Evolutionary conservation across 2,113 vertebrate genomes (phyloP), one percentile per base, ranked within the genome.

Genomic region (Ornithorhynchus anatinus): DNA sequence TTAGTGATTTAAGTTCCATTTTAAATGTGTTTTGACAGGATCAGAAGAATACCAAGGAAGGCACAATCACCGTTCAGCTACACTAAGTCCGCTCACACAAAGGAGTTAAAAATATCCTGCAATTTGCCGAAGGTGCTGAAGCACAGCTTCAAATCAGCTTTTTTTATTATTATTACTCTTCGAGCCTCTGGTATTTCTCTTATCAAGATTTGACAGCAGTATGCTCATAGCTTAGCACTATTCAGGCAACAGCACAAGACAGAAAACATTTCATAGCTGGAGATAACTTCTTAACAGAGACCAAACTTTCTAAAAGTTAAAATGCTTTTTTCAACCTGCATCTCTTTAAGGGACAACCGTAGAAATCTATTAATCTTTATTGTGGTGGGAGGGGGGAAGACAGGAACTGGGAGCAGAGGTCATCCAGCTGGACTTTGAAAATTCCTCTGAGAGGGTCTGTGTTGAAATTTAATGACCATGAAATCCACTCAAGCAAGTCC

Each of bases 91-190:
- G 31, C 59, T 61, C 69, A 76, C 73, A 50, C 43, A 38, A 0
- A 58, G 23, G 22, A 43, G 59, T 52, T 82, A 33, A 72, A 89
- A 82, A 82, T 50, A 79, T 5, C 35, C 54, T 61, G 12, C 65
- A 36, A 81, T 84, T 80, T 84, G 50, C 72, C 53, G 51, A 22
- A 45, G 47, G 51, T 40, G 47, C 16, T n/a, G 19, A 72, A 69
- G 57, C 38, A 44, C 5, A 70, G 19, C 36, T 82, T 62, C 76
- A 16, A 69, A 60, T 52, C 50, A n/a, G 38, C 51, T 59, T 53
- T 67, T 75, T 68, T 74, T 58, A 52, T 87, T 71, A 17, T 69
- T 79, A 77, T 79, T 77, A 45, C 65, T 75, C 77, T 86, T 27
- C 43, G 86, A 82, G 29, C 77, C 60, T 77, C 50, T 71, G 78